phyloP scores from a whole-genome alignment of 2,888 invertebrate genomes.

The Hydrotaea diabolus region DNA sequence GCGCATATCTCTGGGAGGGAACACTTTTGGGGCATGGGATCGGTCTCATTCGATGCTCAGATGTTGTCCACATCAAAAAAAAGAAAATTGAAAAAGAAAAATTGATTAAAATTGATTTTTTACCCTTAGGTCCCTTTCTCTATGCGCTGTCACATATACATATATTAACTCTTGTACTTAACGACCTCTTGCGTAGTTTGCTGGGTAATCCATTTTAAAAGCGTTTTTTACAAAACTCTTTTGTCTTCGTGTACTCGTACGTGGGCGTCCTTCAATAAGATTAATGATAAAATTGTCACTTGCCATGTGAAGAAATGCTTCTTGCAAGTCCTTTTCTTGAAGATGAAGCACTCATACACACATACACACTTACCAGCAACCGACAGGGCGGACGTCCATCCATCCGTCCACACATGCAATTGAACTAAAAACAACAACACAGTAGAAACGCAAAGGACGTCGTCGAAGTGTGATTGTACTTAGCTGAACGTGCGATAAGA shows the following conservation, averaged over 20 bases:
- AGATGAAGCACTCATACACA: neutral
- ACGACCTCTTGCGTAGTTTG: neutral
- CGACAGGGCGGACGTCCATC: neutral
- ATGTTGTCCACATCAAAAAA: no score
- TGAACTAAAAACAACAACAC: neutral
- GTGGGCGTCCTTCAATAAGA: slow-evolving; percentile 14
- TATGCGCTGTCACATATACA: no score
- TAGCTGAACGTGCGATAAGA: slow-evolving; percentile 14
- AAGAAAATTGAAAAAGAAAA: no score
- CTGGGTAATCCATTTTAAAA: neutral
- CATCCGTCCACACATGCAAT: neutral
- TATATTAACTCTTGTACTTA: no score
- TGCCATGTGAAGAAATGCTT: neutral
- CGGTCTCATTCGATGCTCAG: no score
- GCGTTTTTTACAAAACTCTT: neutral
- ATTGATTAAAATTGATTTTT: no score
- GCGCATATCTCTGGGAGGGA: no score
- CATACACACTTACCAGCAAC: no score
- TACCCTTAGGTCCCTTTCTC: no score
- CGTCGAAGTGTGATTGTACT: slow-evolving; percentile 19
- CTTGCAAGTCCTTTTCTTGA: neutral
- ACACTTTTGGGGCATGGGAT: no score
- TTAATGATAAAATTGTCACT: slow-evolving; percentile 17
- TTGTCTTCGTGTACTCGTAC: no score
- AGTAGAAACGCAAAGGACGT: neutral